Conservation (phyloP, 1,140 invertebrate genomes). For the Steinernema khuongi region DNA sequence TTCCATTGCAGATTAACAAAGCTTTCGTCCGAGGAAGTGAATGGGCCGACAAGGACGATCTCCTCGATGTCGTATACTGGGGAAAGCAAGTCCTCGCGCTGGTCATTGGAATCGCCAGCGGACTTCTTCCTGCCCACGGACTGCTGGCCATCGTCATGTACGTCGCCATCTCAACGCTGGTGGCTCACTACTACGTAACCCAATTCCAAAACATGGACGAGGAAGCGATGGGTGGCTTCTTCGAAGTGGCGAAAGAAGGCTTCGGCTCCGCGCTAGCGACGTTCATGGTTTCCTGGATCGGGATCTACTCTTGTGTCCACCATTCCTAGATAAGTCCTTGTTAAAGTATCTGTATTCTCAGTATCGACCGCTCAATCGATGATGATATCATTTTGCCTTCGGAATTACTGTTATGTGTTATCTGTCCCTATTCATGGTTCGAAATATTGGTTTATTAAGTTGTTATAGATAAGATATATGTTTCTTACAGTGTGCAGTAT, state of each 20-base stretch:
- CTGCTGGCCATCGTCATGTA: conserved; percentile 49
- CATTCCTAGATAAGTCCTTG: neutral
- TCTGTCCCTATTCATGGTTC: conserved; percentile 24
- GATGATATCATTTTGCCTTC: neutral
- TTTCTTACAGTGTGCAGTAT: neutral
- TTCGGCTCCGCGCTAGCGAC: conserved; percentile 57
- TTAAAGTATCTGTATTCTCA: conserved; percentile 1
- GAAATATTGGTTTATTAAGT: conserved; percentile 11
- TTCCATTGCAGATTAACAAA: conserved; percentile 46
- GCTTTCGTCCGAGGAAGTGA: conserved; percentile 35
- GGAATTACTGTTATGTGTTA: conserved; percentile 20
- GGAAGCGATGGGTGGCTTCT: conserved; percentile 56
- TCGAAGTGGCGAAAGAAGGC: conserved; percentile 56
- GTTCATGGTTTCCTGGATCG: conserved; percentile 57
- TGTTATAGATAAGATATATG: conserved; percentile 17
- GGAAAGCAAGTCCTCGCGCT: conserved; percentile 49
- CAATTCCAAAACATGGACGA: conserved; percentile 54
- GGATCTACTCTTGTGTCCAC: conserved; percentile 44
- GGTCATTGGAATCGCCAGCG: conserved; percentile 48
- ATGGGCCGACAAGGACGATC: conserved; percentile 55
- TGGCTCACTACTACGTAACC: conserved; percentile 50
- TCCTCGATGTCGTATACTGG: conserved; percentile 55
- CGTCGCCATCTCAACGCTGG: conserved; percentile 43
- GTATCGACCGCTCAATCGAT: neutral
- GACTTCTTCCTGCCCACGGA: conserved; percentile 47